These are phyloP conservation scores for Oncorhynchus nerka DNA, from an alignment of 2,113 vertebrate genomes.

Conservation along the genomic window DNA sequence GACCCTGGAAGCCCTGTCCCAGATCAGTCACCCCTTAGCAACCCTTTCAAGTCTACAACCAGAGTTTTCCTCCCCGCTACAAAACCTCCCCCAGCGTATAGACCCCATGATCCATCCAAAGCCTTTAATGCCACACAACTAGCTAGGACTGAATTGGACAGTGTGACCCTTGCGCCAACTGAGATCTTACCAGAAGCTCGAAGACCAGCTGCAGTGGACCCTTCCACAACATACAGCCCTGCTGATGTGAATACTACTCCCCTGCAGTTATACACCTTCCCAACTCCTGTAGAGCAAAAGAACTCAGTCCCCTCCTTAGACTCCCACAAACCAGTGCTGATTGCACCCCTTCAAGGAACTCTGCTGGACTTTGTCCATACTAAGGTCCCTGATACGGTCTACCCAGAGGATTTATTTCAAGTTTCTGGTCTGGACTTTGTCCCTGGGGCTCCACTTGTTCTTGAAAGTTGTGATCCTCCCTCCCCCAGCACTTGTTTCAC, in stretches of 20 bases:
- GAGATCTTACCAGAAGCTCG: too few species aligned
- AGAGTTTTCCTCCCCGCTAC: conserved; percentile 22
- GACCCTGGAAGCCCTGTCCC: conserved; percentile 27
- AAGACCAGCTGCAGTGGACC: too few species aligned
- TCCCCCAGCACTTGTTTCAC: conserved; percentile 51
- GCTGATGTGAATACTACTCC: neutral
- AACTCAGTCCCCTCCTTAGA: conserved; percentile 7
- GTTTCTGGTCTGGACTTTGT: conserved; percentile 45
- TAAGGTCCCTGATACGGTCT: conserved; percentile 45
- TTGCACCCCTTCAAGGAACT: conserved; percentile 29
- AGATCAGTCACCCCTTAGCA: conserved; percentile 29
- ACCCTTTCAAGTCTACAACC: conserved; percentile 26
- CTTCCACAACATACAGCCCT: too few species aligned
- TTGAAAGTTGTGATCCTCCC: conserved; percentile 58
- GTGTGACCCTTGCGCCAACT: too few species aligned
- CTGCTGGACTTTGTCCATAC: conserved; percentile 40
- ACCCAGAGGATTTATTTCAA: conserved; percentile 45
- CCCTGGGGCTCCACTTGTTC: conserved; percentile 52
- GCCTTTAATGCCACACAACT: too few species aligned
- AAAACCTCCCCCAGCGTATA: conserved; percentile 13
- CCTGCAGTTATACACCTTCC: neutral
- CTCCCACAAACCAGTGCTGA: conserved; percentile 36
- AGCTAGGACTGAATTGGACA: too few species aligned
- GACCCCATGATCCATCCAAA: conserved; percentile 5
- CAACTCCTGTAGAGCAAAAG: neutral